These are phyloP conservation scores for Stigmatopora argus DNA, from an alignment of 2,113 vertebrate species.

Conservation along the genomic window DNA sequence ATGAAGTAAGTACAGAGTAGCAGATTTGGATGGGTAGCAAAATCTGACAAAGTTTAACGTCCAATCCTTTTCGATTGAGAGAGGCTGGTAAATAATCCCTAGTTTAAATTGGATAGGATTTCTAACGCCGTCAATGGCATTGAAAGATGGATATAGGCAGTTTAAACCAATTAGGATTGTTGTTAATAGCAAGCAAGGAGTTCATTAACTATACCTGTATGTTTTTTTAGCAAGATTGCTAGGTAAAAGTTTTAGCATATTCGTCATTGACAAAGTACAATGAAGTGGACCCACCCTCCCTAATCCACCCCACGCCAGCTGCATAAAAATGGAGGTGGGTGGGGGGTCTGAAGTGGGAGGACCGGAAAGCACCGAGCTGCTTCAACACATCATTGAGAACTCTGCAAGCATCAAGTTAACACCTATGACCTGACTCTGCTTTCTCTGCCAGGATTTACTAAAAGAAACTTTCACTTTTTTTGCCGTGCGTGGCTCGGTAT, in stretches of 20 bases:
- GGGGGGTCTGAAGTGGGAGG: conserved; percentile 34
- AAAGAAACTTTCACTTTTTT: neutral
- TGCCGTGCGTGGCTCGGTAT: neutral
- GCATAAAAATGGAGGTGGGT: neutral
- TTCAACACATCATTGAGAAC: conserved; percentile 58
- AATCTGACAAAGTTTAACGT: no score
- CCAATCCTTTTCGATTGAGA: no score
- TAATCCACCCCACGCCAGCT: neutral
- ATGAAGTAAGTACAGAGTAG: no score
- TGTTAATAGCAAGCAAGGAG: no score
- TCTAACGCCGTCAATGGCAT: no score
- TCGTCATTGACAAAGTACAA: neutral
- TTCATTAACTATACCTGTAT: neutral
- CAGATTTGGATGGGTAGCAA: no score
- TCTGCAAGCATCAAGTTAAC: conserved; percentile 51
- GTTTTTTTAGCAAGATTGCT: neutral
- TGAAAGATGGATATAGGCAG: no score
- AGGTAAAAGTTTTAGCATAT: neutral
- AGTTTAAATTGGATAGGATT: no score
- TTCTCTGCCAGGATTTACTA: conserved; percentile 42
- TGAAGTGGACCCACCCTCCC: neutral
- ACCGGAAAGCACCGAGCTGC: conserved; percentile 43
- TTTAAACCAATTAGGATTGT: no score
- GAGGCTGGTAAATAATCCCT: no score
- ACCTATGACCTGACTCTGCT: conserved; percentile 45